Base-by-base conservation (phyloP, 2,113 vertebrate genomes). In the Sakesphorus luctuosus region DNA sequence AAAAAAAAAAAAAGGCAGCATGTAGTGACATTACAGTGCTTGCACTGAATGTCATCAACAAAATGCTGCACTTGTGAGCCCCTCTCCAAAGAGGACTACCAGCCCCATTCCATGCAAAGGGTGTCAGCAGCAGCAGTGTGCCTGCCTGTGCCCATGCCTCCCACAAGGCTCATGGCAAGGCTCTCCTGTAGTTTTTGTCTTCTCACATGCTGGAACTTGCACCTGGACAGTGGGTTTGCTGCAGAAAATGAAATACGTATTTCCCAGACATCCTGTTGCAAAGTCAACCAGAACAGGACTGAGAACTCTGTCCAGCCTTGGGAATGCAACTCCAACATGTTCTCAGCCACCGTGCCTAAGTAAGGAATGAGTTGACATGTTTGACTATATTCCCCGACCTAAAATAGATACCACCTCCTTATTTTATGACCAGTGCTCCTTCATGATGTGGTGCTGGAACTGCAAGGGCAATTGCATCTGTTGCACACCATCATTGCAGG, bases 161-260 rank as follows among this genome's bases (percentile, higher is more conserved):
- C n/a, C 53, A 46, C 21, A 36, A 9, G 33, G 47, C 10, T 87
- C 31, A 11, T 1, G 16, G 13, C 3, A 3, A 85, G 35, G 12
- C 21, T 85, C 3, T 0, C 10, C 11, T 35, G 36, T 43, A 2
- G 0, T 50, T 53, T 63, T 24, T 38, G 33, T 19, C 66, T 68
- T 88, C 62, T 52, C 46, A 29, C 0, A 0, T 29, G 12, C 35
- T 72, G 29, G 40, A 61, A n/a, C 40, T 62, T 1, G 0, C 29
- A 65, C 40, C 36, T 33, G 33, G 26, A 38, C 36, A 26, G 13
- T 3, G 9, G 9, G 11, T 65, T 65, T 68, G 52, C 49, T 68
- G 26, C 63, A 83, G 59, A 83, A 83, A 85, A 76, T 2, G 0
- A 65, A 83, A 50, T 12, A 11, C 0, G 0, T 21, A 2, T 55